phyloP scores from a whole-genome alignment of 1,140 invertebrate genomes.

The Drosophila bocki region DNA sequence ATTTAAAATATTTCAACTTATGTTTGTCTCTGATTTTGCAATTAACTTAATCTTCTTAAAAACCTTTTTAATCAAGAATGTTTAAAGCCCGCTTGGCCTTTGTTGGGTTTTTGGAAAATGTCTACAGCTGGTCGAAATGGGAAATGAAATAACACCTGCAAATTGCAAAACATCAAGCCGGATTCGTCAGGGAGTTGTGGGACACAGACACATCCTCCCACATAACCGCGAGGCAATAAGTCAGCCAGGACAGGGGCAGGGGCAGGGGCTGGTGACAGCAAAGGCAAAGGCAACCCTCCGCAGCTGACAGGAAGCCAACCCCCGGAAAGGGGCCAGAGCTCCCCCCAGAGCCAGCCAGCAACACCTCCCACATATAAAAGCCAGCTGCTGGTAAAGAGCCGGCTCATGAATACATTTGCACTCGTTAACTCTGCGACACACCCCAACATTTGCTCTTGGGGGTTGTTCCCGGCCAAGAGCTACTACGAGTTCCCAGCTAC shows the following conservation, averaged over 20 bases:
- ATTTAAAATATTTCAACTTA: neutral
- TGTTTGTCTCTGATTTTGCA: neutral
- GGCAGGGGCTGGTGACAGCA: constrained; percentile 4
- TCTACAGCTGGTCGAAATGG: constrained; percentile 63
- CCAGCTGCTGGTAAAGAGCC: constrained; percentile 68
- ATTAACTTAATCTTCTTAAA: constrained; percentile 10
- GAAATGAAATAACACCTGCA: constrained; percentile 73
- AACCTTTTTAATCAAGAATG: constrained; percentile 30
- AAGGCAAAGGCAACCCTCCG: constrained; percentile 20
- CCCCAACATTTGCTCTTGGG: constrained; percentile 55
- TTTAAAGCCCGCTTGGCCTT: constrained; percentile 4
- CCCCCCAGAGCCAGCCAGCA: constrained; percentile 19
- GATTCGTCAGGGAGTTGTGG: constrained; percentile 60
- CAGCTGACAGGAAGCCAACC: constrained; percentile 73
- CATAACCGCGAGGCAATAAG: constrained; percentile 65
- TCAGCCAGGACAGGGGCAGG: constrained; percentile 20
- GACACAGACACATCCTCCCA: constrained; percentile 17
- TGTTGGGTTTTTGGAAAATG: constrained; percentile 29
- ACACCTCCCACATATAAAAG: constrained; percentile 43
- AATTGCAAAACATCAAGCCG: constrained; percentile 74
- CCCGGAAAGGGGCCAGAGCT: constrained; percentile 10
- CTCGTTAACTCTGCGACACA: constrained; percentile 79
- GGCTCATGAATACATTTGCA: constrained; percentile 84
- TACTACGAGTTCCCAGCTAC: neutral
- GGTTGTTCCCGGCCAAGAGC: constrained; percentile 41